Conservation (phyloP, 2,888 invertebrate species). For the Fissipunctia ypsillon region DNA sequence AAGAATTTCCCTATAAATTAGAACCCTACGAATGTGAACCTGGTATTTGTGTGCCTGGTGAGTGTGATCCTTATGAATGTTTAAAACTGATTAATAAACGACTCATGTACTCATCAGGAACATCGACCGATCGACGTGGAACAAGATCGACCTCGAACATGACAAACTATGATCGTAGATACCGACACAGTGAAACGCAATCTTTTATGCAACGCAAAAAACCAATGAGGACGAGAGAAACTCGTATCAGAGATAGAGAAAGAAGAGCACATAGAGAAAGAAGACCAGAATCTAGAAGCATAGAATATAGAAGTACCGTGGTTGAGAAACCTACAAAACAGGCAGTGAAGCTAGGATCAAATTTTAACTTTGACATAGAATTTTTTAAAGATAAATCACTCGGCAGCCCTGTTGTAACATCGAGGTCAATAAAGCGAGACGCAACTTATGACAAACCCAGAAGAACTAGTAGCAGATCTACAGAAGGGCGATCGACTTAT, state of each 20-base stretch:
- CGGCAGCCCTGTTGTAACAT: conserved; percentile 10
- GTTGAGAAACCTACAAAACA: conserved; percentile 49
- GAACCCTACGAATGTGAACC: conserved; percentile 69
- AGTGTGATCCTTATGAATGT: conserved; percentile 69
- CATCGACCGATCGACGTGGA: conserved; percentile 29
- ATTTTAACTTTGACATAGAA: conserved; percentile 71
- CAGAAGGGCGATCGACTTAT: conserved; percentile 19
- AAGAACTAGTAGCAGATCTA: conserved; percentile 35
- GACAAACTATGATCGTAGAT: conserved; percentile 13
- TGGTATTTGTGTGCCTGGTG: conserved; percentile 66
- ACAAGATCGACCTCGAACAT: conserved; percentile 42
- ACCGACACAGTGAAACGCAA: conserved; percentile 50
- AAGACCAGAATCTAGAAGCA: conserved; percentile 11
- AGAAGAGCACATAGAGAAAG: conserved; percentile 19
- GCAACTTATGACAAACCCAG: conserved; percentile 23
- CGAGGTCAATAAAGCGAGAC: conserved; percentile 24
- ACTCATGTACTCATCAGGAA: conserved; percentile 41
- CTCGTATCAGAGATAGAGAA: conserved; percentile 14
- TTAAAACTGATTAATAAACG: conserved; percentile 52
- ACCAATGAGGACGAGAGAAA: conserved; percentile 17
- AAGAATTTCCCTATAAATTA: conserved; percentile 44
- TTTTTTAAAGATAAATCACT: conserved; percentile 68
- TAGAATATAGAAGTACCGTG: conserved; percentile 22
- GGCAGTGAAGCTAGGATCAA: conserved; percentile 71
- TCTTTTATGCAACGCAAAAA: conserved; percentile 29